These are phyloP conservation scores for Kryptolebias marmoratus DNA, from an alignment of 2,113 vertebrate genomes.

Conservation along the genomic window DNA sequence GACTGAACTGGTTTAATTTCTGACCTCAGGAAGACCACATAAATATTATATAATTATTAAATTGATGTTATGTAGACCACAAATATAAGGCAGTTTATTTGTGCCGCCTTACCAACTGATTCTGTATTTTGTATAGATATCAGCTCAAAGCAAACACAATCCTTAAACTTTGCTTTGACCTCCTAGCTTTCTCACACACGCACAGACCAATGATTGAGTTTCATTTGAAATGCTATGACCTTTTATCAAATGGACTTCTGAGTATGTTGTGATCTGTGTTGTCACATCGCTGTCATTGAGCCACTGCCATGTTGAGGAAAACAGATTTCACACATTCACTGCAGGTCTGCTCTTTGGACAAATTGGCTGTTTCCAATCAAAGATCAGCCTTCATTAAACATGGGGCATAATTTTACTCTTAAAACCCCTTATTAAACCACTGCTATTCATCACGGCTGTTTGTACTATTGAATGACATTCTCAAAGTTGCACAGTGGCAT, in stretches of 20 bases:
- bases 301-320: slow-evolving; percentile 28
- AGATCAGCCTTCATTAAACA: slow-evolving; percentile 1
- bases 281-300: slow-evolving; percentile 46
- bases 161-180: background rate
- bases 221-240: slow-evolving; percentile 43
- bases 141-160: background rate
- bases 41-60: too few species aligned
- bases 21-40: too few species aligned
- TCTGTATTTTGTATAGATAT: background rate
- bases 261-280: slow-evolving; percentile 44
- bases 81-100: too few species aligned
- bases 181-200: slow-evolving; percentile 27
- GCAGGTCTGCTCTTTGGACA: slow-evolving; percentile 22
- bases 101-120: background rate
- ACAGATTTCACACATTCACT: slow-evolving; percentile 32
- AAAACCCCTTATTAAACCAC: slow-evolving; percentile 29
- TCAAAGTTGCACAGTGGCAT: slow-evolving; percentile 34
- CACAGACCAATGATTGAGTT: slow-evolving; percentile 18
- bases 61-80: too few species aligned
- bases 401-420: background rate
- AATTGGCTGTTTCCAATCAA: background rate
- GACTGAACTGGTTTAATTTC: too few species aligned
- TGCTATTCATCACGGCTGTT: background rate
- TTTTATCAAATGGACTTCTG: slow-evolving; percentile 31
- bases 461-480: slow-evolving; percentile 15